These are phyloP conservation scores for Argyresthia albistria DNA, from an alignment of 2,888 invertebrate species.

Conservation along the genomic window DNA sequence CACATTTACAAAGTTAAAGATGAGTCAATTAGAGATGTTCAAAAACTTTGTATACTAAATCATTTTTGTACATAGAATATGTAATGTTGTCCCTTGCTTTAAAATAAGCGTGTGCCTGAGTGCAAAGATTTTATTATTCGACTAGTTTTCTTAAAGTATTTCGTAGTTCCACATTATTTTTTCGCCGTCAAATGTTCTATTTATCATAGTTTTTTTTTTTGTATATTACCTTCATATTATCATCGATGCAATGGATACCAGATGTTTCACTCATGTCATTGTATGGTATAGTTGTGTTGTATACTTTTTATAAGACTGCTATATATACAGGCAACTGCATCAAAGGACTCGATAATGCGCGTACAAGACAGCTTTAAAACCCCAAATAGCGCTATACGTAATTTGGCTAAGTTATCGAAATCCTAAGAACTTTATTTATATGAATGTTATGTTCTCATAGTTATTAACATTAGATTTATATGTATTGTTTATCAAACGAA, in stretches of 20 bases:
- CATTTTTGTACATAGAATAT: constrained; percentile 7
- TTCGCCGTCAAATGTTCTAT: not conserved
- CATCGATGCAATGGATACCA: too few species aligned
- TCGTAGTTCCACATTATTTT: constrained; percentile 43
- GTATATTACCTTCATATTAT: too few species aligned
- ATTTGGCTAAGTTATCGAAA: not conserved
- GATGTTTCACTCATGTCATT: too few species aligned
- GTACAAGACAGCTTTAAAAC: not conserved
- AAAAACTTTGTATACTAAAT: constrained; percentile 28
- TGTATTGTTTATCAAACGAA: not conserved
- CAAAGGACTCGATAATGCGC: too few species aligned
- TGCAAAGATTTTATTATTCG: constrained; percentile 15
- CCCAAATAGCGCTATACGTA: not conserved
- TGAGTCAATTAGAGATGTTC: constrained; percentile 57
- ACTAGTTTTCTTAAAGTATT: constrained; percentile 27
- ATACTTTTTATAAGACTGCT: too few species aligned
- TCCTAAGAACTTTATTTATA: not conserved
- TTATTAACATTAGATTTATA: constrained; percentile 1
- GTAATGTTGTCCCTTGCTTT: not conserved
- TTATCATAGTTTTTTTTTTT: too few species aligned
- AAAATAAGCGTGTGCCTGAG: constrained; percentile 1
- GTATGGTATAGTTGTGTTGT: too few species aligned
- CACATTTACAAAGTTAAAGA: not conserved
- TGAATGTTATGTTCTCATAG: not conserved
- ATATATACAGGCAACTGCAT: too few species aligned